These are phyloP conservation scores for Diabrotica virgifera DNA, from an alignment of 1,140 invertebrate genomes.

Conservation along the genomic window DNA sequence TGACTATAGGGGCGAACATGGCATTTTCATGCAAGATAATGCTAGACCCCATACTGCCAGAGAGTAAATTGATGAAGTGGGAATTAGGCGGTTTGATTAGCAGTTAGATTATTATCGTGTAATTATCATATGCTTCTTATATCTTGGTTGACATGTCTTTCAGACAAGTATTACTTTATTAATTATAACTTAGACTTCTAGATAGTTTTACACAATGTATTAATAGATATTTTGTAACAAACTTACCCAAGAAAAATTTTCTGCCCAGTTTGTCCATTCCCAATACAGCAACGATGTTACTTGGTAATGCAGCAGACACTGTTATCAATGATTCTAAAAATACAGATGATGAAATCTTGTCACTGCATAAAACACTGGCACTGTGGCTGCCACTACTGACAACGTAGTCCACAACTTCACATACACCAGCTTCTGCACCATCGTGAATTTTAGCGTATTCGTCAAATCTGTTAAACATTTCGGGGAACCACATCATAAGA, in stretches of 20 bases:
- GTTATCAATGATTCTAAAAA: constrained; percentile 85
- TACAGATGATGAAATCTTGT: constrained; percentile 70
- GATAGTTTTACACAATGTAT: background rate
- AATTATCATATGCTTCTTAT: too few species aligned
- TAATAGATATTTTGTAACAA: background rate
- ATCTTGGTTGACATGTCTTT: too few species aligned
- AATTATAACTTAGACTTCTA: background rate
- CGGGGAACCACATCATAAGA: constrained; percentile 90
- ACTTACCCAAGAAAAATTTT: constrained; percentile 79
- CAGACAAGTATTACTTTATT: background rate
- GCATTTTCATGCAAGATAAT: too few species aligned
- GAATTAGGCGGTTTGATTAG: too few species aligned
- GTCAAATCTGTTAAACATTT: constrained; percentile 83
- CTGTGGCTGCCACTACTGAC: constrained; percentile 62
- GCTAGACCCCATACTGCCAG: too few species aligned
- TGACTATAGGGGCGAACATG: too few species aligned
- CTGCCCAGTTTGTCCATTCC: constrained; percentile 76
- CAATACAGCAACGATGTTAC: constrained; percentile 76
- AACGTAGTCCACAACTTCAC: constrained; percentile 72
- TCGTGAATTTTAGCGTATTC: constrained; percentile 58
- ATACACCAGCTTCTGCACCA: constrained; percentile 65
- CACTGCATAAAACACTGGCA: constrained; percentile 60
- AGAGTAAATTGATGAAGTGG: too few species aligned
- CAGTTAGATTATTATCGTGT: too few species aligned
- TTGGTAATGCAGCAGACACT: constrained; percentile 77